Conservation (phyloP, 2,113 vertebrate species). For the Chaetorhynchus papuensis region DNA sequence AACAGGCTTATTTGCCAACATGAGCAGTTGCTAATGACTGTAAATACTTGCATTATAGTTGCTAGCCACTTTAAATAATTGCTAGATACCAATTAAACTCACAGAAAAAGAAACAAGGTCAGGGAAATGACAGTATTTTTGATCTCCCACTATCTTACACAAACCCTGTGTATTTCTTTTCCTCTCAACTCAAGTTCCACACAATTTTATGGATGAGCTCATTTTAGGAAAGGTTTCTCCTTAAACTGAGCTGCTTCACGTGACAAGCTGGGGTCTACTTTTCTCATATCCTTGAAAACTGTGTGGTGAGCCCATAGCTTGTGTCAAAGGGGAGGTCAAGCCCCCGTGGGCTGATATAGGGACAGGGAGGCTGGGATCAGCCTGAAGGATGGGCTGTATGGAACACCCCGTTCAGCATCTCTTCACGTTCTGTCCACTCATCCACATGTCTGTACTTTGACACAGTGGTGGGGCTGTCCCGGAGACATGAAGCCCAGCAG, state of each 20-base stretch:
- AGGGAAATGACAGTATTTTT: not conserved
- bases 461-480: not conserved
- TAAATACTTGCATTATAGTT: conserved; percentile 12
- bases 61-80: conserved; percentile 34
- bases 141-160: not conserved
- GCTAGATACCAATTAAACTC: not conserved
- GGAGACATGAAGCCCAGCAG: not conserved
- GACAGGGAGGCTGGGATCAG: not conserved
- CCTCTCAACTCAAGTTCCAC: not conserved
- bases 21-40: conserved; percentile 20
- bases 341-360: fast-evolving
- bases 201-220: not conserved
- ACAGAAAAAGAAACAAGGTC: not conserved
- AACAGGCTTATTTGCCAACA: conserved; percentile 31
- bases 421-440: not conserved
- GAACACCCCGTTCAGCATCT: not conserved
- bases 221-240: not conserved
- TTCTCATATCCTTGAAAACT: not conserved
- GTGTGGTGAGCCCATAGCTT: not conserved
- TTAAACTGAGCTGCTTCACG: not conserved
- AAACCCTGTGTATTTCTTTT: not conserved
- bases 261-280: not conserved
- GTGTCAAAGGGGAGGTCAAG: not conserved
- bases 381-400: not conserved
- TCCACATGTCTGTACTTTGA: fast-evolving